These are phyloP conservation scores for Emydocephalus ijimae DNA, from an alignment of 2,113 vertebrate genomes.

Conservation along the genomic window DNA sequence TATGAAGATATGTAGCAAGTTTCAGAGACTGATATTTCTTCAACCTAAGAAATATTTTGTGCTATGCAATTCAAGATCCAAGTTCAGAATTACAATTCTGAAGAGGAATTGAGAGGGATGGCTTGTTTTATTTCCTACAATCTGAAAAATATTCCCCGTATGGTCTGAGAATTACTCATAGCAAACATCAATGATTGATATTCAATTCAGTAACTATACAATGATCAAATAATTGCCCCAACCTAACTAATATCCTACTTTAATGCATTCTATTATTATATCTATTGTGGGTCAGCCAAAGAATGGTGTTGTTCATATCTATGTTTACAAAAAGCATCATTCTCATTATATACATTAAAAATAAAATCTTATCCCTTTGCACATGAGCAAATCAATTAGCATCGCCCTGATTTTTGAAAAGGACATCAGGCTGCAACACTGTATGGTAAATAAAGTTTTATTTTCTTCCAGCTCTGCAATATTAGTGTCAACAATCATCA, in stretches of 20 bases:
- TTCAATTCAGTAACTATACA: not conserved
- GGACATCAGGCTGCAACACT: slow-evolving; percentile 38
- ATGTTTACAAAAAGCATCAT: not conserved
- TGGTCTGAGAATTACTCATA: not conserved
- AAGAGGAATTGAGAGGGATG: not conserved
- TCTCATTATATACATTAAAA: not conserved
- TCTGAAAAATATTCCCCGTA: not conserved
- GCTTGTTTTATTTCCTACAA: not conserved
- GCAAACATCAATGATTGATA: not conserved
- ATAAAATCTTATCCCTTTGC: not conserved
- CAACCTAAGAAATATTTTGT: not conserved
- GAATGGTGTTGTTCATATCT: not conserved
- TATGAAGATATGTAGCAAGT: not conserved
- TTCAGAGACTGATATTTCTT: not conserved
- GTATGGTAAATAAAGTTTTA: slow-evolving; percentile 91
- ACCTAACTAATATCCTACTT: not conserved
- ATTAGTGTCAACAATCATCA: slow-evolving; percentile 79
- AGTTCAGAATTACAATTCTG: not conserved
- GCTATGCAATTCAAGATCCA: not conserved
- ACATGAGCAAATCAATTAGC: not conserved
- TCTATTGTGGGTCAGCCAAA: not conserved
- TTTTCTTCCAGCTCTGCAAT: slow-evolving; percentile 79
- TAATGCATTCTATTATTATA: not conserved
- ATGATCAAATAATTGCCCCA: not conserved
- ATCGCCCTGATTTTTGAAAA: slow-evolving; percentile 1